These are phyloP conservation scores for Galaxea fascicularis DNA, from an alignment of 92 coral and sea anemone genomes.

Conservation along the genomic window DNA sequence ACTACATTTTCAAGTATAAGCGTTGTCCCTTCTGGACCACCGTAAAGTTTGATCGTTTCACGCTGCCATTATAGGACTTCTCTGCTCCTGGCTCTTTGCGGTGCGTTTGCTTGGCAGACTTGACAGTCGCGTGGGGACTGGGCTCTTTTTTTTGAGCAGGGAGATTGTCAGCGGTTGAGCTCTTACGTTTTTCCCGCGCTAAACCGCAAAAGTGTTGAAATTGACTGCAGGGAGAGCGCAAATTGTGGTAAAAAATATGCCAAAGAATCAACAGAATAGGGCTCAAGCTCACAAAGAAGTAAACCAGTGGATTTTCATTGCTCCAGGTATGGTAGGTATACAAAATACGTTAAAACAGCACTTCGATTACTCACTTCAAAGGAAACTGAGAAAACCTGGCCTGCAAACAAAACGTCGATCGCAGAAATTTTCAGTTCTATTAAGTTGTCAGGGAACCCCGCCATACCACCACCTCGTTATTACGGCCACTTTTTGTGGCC, in stretches of 20 bases:
- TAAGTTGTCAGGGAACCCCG: too few relatives aligned
- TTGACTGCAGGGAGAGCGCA: neutral
- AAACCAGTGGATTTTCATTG: conserved; percentile 76
- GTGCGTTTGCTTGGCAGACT: too few relatives aligned
- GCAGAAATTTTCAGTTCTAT: too few relatives aligned
- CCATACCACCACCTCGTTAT: too few relatives aligned
- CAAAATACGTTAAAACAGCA: neutral
- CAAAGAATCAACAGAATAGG: conserved; percentile 22
- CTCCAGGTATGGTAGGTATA: conserved; percentile 63
- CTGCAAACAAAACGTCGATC: too few relatives aligned
- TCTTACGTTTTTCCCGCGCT: conserved; percentile 32
- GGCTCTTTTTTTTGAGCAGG: neutral
- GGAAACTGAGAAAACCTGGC: too few relatives aligned
- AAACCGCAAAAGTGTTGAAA: neutral
- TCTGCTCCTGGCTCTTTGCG: too few relatives aligned
- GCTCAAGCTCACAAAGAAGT: conserved; percentile 40
- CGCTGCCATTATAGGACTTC: too few relatives aligned
- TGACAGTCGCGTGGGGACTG: neutral
- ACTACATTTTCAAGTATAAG: too few relatives aligned
- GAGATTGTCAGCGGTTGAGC: neutral
- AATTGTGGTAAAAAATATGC: conserved; percentile 18
- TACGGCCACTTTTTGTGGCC: too few relatives aligned
- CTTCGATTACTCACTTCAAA: neutral
- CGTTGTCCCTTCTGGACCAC: too few relatives aligned
- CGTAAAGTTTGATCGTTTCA: too few relatives aligned